Percentiles rank a stretch among this genome's conserved stretches.
These are phyloP conservation scores for Turdus rufiventris DNA, from an alignment of 2,113 vertebrate species.

Conservation along the genomic window DNA sequence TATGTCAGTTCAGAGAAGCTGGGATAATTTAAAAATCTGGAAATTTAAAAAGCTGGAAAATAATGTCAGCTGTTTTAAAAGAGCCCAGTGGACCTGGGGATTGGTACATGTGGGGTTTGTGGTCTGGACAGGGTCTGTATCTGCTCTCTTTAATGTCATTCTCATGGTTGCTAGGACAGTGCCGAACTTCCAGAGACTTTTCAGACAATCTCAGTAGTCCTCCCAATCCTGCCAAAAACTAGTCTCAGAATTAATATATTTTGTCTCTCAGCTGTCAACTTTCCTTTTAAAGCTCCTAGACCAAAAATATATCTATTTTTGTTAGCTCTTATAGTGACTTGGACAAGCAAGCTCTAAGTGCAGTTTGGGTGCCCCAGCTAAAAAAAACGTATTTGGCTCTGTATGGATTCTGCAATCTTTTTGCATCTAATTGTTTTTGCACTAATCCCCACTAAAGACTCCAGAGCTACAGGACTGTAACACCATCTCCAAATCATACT, in stretches of 20 bases:
- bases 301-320: slow-evolving; percentile 20
- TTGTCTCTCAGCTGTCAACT: slow-evolving; percentile 1
- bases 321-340: background rate
- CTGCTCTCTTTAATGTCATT: slow-evolving; percentile 44
- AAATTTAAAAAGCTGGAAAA: slow-evolving; percentile 53
- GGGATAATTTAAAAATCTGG: slow-evolving; percentile 42
- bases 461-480: background rate
- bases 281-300: slow-evolving; percentile 27
- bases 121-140: slow-evolving; percentile 29
- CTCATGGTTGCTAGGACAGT: slow-evolving; percentile 3
- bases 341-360: background rate
- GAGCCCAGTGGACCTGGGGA: slow-evolving; percentile 8
- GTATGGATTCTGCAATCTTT: background rate
- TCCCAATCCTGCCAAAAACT: slow-evolving; percentile 23
- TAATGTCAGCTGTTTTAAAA: slow-evolving; percentile 41
- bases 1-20: slow-evolving; percentile 47
- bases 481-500: background rate
- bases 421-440: background rate
- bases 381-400: background rate
- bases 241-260: slow-evolving; percentile 37
- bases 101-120: slow-evolving; percentile 14
- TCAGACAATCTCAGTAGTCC: slow-evolving; percentile 41
- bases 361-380: background rate
- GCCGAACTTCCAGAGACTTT: background rate
- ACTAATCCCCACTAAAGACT: background rate